These are phyloP conservation scores for Tachystola acroxantha DNA, from an alignment of 2,888 invertebrate genomes.

Conservation along the genomic window DNA sequence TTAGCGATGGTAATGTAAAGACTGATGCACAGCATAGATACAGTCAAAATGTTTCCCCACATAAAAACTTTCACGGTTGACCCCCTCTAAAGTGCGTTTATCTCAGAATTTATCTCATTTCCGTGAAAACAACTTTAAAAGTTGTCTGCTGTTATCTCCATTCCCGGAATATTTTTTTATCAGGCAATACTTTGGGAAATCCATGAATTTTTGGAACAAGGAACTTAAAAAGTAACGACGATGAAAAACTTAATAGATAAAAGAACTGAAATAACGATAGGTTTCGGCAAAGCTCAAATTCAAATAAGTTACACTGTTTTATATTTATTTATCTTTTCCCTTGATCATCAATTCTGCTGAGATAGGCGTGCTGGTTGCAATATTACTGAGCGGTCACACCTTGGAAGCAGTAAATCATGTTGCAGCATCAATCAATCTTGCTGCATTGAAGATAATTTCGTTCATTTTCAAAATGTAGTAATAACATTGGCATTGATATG, in stretches of 20 bases:
- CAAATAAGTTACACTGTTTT: background rate
- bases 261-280: too few species aligned
- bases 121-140: conserved; percentile 56
- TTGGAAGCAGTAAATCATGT: conserved; percentile 10
- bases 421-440: conserved; percentile 9
- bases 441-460: conserved; percentile 9
- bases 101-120: conserved; percentile 63
- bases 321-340: background rate
- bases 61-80: conserved; percentile 45
- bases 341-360: conserved; percentile 4
- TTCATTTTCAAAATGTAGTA: conserved; percentile 5
- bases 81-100: conserved; percentile 44
- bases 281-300: too few species aligned
- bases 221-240: too few species aligned
- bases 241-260: too few species aligned
- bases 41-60: conserved; percentile 22
- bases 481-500: conserved; percentile 3
- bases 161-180: conserved; percentile 41
- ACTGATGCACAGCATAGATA: conserved; percentile 13
- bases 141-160: conserved; percentile 41
- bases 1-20: conserved; percentile 8
- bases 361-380: background rate
- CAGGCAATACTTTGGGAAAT: background rate
- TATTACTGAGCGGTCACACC: conserved; percentile 10
- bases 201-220: background rate